Base-by-base conservation (phyloP, 2,888 invertebrate genomes). In the Cheilosia pagana region DNA sequence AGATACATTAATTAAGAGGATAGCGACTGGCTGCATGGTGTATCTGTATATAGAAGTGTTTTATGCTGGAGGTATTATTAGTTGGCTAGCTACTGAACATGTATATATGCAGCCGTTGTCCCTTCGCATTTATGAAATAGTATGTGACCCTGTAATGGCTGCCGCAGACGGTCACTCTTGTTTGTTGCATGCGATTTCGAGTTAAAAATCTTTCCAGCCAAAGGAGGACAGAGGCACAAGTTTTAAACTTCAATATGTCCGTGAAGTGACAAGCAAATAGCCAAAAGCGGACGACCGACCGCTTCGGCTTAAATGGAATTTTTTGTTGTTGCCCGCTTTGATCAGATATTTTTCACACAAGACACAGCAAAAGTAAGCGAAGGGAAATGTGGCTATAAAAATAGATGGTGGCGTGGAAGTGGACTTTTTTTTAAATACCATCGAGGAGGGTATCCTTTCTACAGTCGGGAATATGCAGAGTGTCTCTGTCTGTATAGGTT, bases 1-100 rank as follows among this genome's bases (percentile, higher is more conserved):
- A 81, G 85, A 85, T 85, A 85, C 85, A 85, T 85, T 85, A 85
- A 85, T 85, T 85, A 85, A 85, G 81, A 75, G 75, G 71, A 74
- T 53, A 81, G 70, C 45, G 50, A 35, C 35, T 45, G 45, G 16
- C 16, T 43, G 43, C 43, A 19, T 39, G 53, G 16, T 71, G 57
- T 31, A 52, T 25, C 14, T 71, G 57, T 31, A 52, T 25, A 25
- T 2, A 28, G 28, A 8, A 2, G 53, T 59, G 35, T 35, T 3
- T 25, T 35, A 3, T 12, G 60, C 63, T 48, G 50, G 59, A 50
- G 62, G 50, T 68, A 74, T 63, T 74, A 82, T 78, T 77, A 78
- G 81, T 65, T 59, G 31, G 28, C 31, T 43, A 43, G 72, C 82
- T 82, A 68, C 78, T 71, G 81, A 60, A 68, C 55, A 57, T 67